Base-by-base conservation (phyloP, 2,888 invertebrate genomes). In the Ichneumoninae sp. region DNA sequence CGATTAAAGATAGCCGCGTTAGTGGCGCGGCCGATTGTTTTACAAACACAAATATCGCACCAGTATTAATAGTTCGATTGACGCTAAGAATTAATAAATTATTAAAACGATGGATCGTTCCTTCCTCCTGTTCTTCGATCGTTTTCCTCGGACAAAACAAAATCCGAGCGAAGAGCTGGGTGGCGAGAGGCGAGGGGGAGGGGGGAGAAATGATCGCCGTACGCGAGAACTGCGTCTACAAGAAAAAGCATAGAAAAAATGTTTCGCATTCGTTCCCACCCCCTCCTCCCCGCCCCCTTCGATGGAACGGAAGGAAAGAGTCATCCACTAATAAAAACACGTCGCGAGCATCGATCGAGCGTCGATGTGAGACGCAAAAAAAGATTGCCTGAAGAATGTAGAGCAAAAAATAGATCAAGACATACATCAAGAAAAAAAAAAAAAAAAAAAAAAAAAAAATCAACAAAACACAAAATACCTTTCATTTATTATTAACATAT, bases 401-500 rank as follows among this genome's bases (percentile, higher is more conserved):
- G 40, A 65, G 44, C 36, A 63, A 60, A 40, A 5, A 63, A 54
- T 40, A 60, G 47, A 73, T 40, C 30, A n/a, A 60, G 50, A 40
- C 63, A 74, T 74, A 57, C 4, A 26, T 26, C 3, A 10, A 57
- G 22, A 54, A 22, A 70, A 26, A 71, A 47, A 54, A 50, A 33
- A 36, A 16, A 74, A 40, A 75, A 44, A 81, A 60, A 68, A 13
- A 26, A 54, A 54, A 22, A 70, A 26, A n/a, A n/a, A n/a, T n/a
- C n/a, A n/a, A n/a, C n/a, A n/a, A n/a, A n/a, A n/a, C n/a, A n/a
- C n/a, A n/a, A n/a, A n/a, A n/a, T n/a, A n/a, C n/a, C n/a, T n/a
- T 68, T 74, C 50, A 50, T 78, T 92, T 90, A 91, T 92, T 91
- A 91, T 90, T 90, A 90, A 91, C 87, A 73, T 86, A 88, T 89